A percentile compares a stretch with the other conserved stretches of the same genome.
phyloP scores from a whole-genome alignment of 1,140 invertebrate genomes.

The Samia ricini region DNA sequence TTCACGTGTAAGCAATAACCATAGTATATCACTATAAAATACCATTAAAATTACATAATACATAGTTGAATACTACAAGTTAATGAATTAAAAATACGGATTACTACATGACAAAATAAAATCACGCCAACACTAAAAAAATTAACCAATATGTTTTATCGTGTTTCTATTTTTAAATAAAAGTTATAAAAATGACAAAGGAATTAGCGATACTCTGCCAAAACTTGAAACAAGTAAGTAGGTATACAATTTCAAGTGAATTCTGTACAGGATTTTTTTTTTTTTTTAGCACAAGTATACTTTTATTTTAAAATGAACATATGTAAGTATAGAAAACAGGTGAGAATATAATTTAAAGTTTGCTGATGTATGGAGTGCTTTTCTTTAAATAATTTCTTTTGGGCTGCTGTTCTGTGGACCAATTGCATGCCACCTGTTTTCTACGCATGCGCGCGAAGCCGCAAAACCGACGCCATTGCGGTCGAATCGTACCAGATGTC shows the following conservation, averaged over 20 bases:
- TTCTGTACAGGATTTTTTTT: neutral
- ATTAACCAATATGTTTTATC: neutral
- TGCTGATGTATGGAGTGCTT: neutral
- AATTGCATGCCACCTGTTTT: slow-evolving; percentile 31
- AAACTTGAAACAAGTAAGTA: neutral
- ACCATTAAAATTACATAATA: no score
- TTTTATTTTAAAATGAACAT: neutral
- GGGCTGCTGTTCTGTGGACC: neutral
- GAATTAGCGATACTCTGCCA: neutral
- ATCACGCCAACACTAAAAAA: no score
- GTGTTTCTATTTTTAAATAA: neutral
- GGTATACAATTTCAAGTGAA: neutral
- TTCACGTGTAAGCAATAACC: no score
- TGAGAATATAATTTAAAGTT: neutral
- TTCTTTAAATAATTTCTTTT: neutral
- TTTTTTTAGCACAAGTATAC: neutral
- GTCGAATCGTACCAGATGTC: slow-evolving; percentile 61
- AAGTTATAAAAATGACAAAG: neutral
- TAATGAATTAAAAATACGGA: no score
- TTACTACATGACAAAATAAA: no score
- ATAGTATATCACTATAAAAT: no score
- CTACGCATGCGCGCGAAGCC: slow-evolving; percentile 59
- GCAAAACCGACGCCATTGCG: slow-evolving; percentile 42
- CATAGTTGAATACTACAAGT: no score
- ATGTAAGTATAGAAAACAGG: neutral